phyloP scores from a whole-genome alignment of 2,797 vertebrate genomes.

The Melanotaenia pygmaea region DNA sequence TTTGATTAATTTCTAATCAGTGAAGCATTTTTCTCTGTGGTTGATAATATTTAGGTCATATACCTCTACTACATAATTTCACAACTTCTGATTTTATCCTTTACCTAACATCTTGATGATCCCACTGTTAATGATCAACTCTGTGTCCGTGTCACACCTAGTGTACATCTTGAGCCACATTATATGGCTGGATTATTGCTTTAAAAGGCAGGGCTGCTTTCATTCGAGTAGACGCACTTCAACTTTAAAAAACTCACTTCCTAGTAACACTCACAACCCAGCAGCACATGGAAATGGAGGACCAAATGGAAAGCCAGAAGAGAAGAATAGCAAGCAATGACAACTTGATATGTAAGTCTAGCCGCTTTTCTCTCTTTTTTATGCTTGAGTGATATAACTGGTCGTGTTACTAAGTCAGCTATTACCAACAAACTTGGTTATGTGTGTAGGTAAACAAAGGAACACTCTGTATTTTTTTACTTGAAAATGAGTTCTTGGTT shows the following conservation, averaged over 20 bases:
- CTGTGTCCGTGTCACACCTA: slow-evolving; percentile 48
- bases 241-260: slow-evolving; percentile 15
- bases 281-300: slow-evolving; percentile 74
- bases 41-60: background rate
- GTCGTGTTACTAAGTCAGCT: background rate
- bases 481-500: background rate
- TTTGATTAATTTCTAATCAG: background rate
- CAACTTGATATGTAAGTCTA: slow-evolving; percentile 83
- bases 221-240: slow-evolving; percentile 32
- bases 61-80: background rate
- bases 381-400: background rate
- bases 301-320: slow-evolving; percentile 68
- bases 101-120: background rate
- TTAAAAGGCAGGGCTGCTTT: slow-evolving; percentile 65
- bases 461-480: slow-evolving; percentile 8
- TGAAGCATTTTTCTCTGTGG: background rate
- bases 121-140: slow-evolving; percentile 47
- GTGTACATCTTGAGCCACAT: background rate
- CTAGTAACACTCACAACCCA: slow-evolving; percentile 3
- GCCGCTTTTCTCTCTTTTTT: background rate
- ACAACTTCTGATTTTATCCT: background rate
- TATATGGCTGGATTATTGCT: slow-evolving; percentile 27
- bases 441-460: background rate
- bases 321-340: slow-evolving; percentile 73
- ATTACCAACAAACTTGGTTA: background rate